Evolutionary conservation across 2,888 invertebrate species (phyloP).

Genomic region (Pseudococcus viburni): DNA sequence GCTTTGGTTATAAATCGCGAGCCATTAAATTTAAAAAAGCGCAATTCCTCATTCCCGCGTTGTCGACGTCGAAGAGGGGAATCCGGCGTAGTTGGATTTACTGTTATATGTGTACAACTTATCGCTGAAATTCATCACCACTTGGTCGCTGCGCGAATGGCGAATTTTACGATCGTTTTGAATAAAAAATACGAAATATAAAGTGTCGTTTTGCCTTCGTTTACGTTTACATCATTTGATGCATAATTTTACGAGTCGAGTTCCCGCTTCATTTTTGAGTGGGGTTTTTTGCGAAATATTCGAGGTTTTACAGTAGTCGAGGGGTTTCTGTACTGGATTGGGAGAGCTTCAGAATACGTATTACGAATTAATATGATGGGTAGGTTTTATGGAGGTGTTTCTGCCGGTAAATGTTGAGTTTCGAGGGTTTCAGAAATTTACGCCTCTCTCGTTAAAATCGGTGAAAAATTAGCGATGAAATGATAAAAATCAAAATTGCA

Average conservation of each 20-base stretch:
- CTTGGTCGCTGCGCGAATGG: conserved; percentile 28
- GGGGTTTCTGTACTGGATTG: not conserved
- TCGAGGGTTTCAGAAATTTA: no score
- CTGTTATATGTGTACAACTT: conserved; percentile 11
- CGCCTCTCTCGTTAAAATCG: no score
- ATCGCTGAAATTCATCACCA: conserved; percentile 24
- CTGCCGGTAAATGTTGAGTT: no score
- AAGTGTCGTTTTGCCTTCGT: conserved; percentile 25
- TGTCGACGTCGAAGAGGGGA: not conserved
- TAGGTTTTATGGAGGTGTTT: not conserved
- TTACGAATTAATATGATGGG: not conserved
- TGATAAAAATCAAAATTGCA: no score
- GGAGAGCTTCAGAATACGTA: not conserved
- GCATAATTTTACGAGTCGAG: conserved; percentile 24
- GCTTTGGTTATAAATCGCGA: conserved; percentile 22
- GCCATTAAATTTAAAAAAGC: conserved; percentile 36
- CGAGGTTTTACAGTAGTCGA: not conserved
- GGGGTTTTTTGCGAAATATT: not conserved
- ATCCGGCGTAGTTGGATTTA: not conserved
- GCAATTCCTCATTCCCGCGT: not conserved
- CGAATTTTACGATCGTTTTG: conserved; percentile 47
- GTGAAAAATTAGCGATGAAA: no score
- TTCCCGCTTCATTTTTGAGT: not conserved
- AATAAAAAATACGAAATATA: conserved; percentile 24
- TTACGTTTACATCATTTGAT: conserved; percentile 23